Percentiles rank a stretch among this genome's conserved stretches.
These are phyloP conservation scores for Caranx ignobilis DNA, from an alignment of 2,113 vertebrate genomes.

Conservation along the genomic window DNA sequence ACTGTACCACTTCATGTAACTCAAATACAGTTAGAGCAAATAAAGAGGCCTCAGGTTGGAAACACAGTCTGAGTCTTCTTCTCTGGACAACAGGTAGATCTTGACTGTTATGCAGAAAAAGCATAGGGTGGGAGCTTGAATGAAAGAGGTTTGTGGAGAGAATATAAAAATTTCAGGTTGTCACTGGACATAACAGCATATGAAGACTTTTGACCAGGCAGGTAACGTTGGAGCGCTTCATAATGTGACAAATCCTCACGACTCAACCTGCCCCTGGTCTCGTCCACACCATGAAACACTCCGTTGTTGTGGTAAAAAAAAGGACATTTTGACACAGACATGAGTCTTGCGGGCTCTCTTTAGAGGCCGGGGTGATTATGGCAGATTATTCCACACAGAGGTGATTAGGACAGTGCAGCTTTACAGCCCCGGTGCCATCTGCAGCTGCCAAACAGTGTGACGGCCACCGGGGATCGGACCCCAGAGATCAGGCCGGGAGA, in stretches of 20 bases:
- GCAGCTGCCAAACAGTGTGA: conserved; percentile 37
- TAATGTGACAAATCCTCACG: too few species aligned
- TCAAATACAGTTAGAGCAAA: too few species aligned
- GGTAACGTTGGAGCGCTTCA: too few species aligned
- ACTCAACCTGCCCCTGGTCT: background rate
- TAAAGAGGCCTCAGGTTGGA: too few species aligned
- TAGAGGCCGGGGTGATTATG: conserved; percentile 13
- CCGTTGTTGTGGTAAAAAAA: background rate
- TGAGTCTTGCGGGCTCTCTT: background rate
- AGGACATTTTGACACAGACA: background rate
- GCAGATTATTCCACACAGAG: conserved; percentile 45
- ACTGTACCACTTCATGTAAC: too few species aligned
- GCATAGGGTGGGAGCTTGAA: too few species aligned
- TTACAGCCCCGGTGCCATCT: conserved; percentile 20
- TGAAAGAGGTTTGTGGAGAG: too few species aligned
- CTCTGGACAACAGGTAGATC: too few species aligned
- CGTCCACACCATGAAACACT: background rate
- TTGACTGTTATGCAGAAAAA: too few species aligned
- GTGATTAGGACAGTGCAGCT: conserved; percentile 37
- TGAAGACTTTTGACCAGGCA: background rate
- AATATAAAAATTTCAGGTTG: too few species aligned
- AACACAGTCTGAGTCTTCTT: too few species aligned
- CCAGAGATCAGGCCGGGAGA: background rate
- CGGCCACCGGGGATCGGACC: conserved; percentile 17
- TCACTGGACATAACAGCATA: too few species aligned